A percentile compares a stretch with the other conserved stretches of the same genome.
These are phyloP conservation scores for Perca schrenkii DNA, from an alignment of 2,113 vertebrate genomes.

Conservation along the genomic window DNA sequence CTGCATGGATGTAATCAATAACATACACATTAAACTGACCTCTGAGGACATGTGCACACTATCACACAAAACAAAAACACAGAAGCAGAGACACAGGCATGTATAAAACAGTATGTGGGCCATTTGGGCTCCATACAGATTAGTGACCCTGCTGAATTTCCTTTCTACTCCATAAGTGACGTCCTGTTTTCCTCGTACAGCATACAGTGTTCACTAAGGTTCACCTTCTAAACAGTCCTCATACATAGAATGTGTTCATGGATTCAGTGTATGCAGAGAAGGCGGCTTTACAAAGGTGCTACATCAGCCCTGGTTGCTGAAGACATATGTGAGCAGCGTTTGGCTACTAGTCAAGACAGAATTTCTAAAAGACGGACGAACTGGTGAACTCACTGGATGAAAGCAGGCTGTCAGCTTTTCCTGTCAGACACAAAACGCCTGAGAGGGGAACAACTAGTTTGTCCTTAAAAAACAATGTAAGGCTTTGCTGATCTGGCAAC, in stretches of 20 bases:
- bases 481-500: background rate
- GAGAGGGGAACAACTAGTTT: background rate
- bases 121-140: conserved; percentile 33
- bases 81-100: conserved; percentile 17
- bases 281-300: background rate
- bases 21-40: conserved; percentile 30
- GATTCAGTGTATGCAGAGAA: background rate
- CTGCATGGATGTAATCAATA: conserved; percentile 57
- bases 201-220: conserved; percentile 18
- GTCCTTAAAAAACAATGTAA: background rate
- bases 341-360: background rate
- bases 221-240: background rate
- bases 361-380: background rate
- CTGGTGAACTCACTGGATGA: conserved; percentile 1
- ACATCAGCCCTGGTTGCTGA: background rate
- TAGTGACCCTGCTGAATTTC: conserved; percentile 31
- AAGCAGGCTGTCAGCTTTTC: conserved; percentile 15
- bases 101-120: conserved; percentile 5
- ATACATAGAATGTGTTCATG: background rate
- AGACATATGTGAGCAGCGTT: background rate
- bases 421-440: background rate
- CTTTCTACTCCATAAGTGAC: conserved; percentile 32
- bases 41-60: conserved; percentile 16
- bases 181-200: conserved; percentile 12
- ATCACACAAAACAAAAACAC: conserved; percentile 43